Evolutionary conservation across 2,113 vertebrate species (phyloP).

Genomic region (Centropristis striata): DNA sequence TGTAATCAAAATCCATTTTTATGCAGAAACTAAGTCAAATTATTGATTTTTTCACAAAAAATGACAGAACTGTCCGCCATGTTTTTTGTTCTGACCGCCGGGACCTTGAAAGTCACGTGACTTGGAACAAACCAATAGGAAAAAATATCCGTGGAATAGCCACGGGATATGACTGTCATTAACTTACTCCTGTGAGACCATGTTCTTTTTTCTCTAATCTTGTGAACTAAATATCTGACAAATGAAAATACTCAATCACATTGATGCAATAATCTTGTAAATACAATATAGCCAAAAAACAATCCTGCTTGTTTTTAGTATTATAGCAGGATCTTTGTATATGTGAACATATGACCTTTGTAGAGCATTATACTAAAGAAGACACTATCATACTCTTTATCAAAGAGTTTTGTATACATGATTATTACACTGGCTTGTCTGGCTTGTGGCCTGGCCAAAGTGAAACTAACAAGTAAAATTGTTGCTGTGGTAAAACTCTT

Average conservation of each 20-base stretch:
- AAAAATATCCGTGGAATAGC: too few relatives aligned
- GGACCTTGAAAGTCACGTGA: too few relatives aligned
- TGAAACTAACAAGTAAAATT: not conserved
- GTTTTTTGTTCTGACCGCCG: too few relatives aligned
- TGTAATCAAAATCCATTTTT: too few relatives aligned
- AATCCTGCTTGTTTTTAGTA: not conserved
- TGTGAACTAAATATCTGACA: not conserved
- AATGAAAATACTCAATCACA: not conserved
- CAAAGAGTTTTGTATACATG: not conserved
- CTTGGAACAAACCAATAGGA: too few relatives aligned
- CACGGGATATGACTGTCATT: too few relatives aligned
- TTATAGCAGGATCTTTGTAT: not conserved
- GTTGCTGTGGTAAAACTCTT: not conserved
- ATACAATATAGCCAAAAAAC: not conserved
- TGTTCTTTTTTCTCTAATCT: not conserved
- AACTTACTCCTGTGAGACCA: too few relatives aligned
- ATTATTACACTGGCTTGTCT: not conserved
- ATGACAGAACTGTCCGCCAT: too few relatives aligned
- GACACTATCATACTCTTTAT: not conserved
- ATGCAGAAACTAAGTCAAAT: too few relatives aligned
- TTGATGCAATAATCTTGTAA: not conserved
- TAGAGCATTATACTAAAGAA: not conserved
- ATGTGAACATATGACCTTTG: not conserved
- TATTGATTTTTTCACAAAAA: too few relatives aligned
- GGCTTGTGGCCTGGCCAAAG: too few relatives aligned